Evolutionary conservation across 2,113 vertebrate genomes (phyloP).

Genomic region (Pangasianodon hypophthalmus): DNA sequence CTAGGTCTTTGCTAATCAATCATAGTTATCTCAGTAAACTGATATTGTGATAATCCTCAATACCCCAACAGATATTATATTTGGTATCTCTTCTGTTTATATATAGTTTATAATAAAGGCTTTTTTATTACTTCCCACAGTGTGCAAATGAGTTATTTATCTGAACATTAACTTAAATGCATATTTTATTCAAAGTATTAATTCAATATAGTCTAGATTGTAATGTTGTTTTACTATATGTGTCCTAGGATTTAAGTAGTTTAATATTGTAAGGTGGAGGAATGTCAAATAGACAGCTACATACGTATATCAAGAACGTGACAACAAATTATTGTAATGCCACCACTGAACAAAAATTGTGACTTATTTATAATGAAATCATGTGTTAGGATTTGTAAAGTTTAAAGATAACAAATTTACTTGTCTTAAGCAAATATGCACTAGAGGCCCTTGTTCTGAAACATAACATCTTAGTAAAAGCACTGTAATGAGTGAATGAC

Average conservation of each 20-base stretch:
- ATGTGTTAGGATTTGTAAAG: neutral
- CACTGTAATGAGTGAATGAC: slow-evolving; percentile 63
- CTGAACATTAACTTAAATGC: slow-evolving; percentile 45
- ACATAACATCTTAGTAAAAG: slow-evolving; percentile 59
- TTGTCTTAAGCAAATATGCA: neutral
- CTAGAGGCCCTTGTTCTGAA: neutral
- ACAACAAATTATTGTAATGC: too few species aligned
- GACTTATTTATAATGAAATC: neutral
- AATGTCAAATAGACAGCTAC: neutral
- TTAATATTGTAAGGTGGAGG: neutral
- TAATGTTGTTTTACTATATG: neutral
- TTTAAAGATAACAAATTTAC: neutral
- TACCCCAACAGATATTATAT: slow-evolving; percentile 59
- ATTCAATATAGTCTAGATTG: slow-evolving; percentile 49
- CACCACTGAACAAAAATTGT: neutral
- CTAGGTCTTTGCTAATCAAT: neutral
- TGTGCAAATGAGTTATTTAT: slow-evolving; percentile 44
- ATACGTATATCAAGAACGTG: neutral
- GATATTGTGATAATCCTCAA: slow-evolving; percentile 61
- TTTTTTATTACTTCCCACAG: slow-evolving; percentile 58
- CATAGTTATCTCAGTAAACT: slow-evolving; percentile 59
- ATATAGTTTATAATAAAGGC: slow-evolving; percentile 39
- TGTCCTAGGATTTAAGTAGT: slow-evolving; percentile 57
- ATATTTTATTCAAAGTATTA: slow-evolving; percentile 45
- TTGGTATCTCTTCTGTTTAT: slow-evolving; percentile 55